phyloP scores from a whole-genome alignment of 2,888 invertebrate species.

The Diplolepis rosae region DNA sequence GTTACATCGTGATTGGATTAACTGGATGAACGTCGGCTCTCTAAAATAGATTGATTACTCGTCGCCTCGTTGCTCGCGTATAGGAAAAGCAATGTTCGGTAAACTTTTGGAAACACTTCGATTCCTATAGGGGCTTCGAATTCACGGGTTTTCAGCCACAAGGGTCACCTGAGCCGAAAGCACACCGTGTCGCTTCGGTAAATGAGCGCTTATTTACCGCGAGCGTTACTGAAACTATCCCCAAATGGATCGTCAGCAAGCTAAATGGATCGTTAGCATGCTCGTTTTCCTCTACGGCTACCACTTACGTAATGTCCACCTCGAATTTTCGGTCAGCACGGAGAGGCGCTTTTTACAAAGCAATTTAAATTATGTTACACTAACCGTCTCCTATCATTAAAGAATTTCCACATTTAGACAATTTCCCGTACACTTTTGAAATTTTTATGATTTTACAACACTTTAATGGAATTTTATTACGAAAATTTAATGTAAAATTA shows the following conservation, averaged over 20 bases:
- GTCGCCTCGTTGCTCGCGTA: slow-evolving; percentile 30
- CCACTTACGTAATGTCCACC: slow-evolving; percentile 12
- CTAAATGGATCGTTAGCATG: slow-evolving; percentile 48
- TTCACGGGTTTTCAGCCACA: slow-evolving; percentile 34
- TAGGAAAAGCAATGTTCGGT: slow-evolving; percentile 36
- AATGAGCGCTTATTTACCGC: slow-evolving; percentile 39
- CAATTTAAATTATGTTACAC: neutral
- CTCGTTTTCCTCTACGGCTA: slow-evolving; percentile 38
- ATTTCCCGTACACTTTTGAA: neutral
- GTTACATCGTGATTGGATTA: neutral
- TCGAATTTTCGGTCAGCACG: slow-evolving; percentile 5
- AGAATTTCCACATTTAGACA: neutral
- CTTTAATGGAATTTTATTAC: too few relatives aligned
- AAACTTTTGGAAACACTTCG: slow-evolving; percentile 42
- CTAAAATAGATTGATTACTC: slow-evolving; percentile 41
- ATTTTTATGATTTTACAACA: too few relatives aligned
- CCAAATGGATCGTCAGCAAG: slow-evolving; percentile 42
- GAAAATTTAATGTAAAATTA: too few relatives aligned
- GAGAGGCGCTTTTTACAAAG: neutral
- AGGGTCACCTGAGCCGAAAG: slow-evolving; percentile 29
- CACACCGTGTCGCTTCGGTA: slow-evolving; percentile 31
- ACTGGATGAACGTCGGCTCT: slow-evolving; percentile 2
- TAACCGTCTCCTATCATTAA: neutral
- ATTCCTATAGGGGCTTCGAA: slow-evolving; percentile 29
- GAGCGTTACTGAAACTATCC: slow-evolving; percentile 40